A percentile compares a stretch with the other conserved stretches of the same genome.
phyloP scores from a whole-genome alignment of 2,113 vertebrate genomes.

The Pseudorhombus dupliciocellatus region DNA sequence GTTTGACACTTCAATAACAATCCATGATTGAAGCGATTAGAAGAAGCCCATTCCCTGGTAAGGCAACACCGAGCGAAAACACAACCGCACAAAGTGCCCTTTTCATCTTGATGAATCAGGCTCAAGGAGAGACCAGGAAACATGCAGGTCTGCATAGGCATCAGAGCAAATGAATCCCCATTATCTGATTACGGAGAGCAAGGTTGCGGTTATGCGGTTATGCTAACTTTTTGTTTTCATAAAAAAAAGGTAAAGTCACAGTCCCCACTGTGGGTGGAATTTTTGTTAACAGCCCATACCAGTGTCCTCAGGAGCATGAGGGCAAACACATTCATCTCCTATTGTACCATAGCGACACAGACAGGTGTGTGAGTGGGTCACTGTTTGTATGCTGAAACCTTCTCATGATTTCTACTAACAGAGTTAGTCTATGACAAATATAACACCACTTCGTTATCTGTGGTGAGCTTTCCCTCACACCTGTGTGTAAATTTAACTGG shows the following conservation, averaged over 20 bases:
- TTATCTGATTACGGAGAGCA: not conserved
- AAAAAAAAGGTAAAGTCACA: not conserved
- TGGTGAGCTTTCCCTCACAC: too few species aligned
- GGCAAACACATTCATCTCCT: conserved; percentile 9
- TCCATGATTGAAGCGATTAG: conserved; percentile 37
- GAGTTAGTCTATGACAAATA: too few species aligned
- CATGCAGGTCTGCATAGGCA: conserved; percentile 13
- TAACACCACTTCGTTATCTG: too few species aligned
- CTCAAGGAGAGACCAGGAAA: conserved; percentile 11
- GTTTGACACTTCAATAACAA: conserved; percentile 57
- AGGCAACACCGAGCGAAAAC: conserved; percentile 41
- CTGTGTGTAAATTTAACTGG: too few species aligned
- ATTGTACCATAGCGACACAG: too few species aligned
- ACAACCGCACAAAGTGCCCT: not conserved
- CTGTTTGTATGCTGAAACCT: too few species aligned
- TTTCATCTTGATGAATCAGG: conserved; percentile 23
- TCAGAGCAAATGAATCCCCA: not conserved
- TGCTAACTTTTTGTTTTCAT: not conserved
- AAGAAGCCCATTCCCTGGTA: conserved; percentile 26
- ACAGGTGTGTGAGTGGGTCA: too few species aligned
- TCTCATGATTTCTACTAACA: too few species aligned
- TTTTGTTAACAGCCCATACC: not conserved
- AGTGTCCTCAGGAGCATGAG: conserved; percentile 21
- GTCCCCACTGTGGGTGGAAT: too few species aligned
- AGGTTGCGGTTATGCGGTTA: not conserved